These are phyloP conservation scores for Gymnothorax reevesii DNA, from an alignment of 2,797 vertebrate genomes.

Conservation along the genomic window DNA sequence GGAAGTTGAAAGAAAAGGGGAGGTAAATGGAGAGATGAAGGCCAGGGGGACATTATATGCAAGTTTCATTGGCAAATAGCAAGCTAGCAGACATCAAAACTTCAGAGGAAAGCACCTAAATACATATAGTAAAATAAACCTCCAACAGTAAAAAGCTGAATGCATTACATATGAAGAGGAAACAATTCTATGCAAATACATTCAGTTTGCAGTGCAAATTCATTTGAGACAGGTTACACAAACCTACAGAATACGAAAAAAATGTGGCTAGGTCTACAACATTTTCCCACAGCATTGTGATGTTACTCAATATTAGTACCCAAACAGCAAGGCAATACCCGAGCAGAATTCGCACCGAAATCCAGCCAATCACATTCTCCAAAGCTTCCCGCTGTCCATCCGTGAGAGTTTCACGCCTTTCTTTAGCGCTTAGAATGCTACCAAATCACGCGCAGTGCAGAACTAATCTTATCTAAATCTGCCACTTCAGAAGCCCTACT, in stretches of 20 bases:
- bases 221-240: too few relatives aligned
- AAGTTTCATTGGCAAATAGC: not conserved
- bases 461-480: slow-evolving; percentile 43
- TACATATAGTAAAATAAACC: too few relatives aligned
- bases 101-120: too few relatives aligned
- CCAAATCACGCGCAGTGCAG: slow-evolving; percentile 38
- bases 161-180: too few relatives aligned
- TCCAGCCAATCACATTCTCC: not conserved
- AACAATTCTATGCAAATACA: not conserved
- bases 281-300: not conserved
- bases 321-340: not conserved
- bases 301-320: not conserved
- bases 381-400: not conserved
- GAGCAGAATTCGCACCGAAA: not conserved
- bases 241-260: too few relatives aligned
- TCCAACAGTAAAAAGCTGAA: too few relatives aligned
- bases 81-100: too few relatives aligned
- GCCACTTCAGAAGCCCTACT: slow-evolving; percentile 34
- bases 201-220: not conserved
- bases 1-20: not conserved
- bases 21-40: too few relatives aligned
- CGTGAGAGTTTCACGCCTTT: not conserved
- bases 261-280: too few relatives aligned
- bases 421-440: slow-evolving; percentile 36
- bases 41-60: not conserved